A percentile compares a stretch with the other conserved stretches of the same genome.
These are phyloP conservation scores for Austrolebias charrua DNA, from an alignment of 2,797 vertebrate species.

Conservation along the genomic window DNA sequence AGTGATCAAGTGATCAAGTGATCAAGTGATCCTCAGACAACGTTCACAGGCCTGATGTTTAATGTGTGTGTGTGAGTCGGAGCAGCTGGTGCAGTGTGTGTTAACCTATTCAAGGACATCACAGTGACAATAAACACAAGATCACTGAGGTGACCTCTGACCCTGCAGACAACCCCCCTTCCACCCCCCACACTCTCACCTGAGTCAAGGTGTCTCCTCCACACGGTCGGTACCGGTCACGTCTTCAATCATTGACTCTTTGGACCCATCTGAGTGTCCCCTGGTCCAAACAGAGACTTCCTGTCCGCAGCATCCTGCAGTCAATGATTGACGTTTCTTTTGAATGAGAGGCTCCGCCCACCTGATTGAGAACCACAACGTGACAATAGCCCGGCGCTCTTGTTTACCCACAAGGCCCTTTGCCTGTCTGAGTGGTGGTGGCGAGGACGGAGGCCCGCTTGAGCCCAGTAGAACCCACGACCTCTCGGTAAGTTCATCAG, in stretches of 20 bases:
- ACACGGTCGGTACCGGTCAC: conserved; percentile 17
- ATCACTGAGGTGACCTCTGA: conserved; percentile 76
- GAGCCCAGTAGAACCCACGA: conserved; percentile 14
- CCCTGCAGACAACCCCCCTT: conserved; percentile 52
- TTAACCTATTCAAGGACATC: conserved; percentile 82
- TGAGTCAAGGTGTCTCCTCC: neutral
- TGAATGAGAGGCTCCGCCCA: conserved; percentile 57
- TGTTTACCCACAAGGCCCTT: conserved; percentile 62
- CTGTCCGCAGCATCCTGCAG: conserved; percentile 65
- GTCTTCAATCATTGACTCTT: conserved; percentile 74
- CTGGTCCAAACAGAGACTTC: conserved; percentile 63
- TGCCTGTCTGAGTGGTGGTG: conserved; percentile 31
- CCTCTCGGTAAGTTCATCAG: conserved; percentile 54
- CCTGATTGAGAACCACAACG: conserved; percentile 38
- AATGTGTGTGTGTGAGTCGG: conserved; percentile 21
- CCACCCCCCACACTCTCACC: too few species aligned
- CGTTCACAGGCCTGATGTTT: conserved; percentile 25
- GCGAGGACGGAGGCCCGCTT: conserved; percentile 17
- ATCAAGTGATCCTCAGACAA: conserved; percentile 66
- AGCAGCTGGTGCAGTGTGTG: conserved; percentile 67
- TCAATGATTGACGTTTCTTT: conserved; percentile 78
- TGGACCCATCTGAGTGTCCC: conserved; percentile 60
- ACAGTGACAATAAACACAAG: conserved; percentile 84
- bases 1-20: too few species aligned
- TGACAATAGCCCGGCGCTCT: conserved; percentile 50